Evolutionary conservation across 2,888 invertebrate genomes (phyloP).

Genomic region (Nasonovia ribisnigri): DNA sequence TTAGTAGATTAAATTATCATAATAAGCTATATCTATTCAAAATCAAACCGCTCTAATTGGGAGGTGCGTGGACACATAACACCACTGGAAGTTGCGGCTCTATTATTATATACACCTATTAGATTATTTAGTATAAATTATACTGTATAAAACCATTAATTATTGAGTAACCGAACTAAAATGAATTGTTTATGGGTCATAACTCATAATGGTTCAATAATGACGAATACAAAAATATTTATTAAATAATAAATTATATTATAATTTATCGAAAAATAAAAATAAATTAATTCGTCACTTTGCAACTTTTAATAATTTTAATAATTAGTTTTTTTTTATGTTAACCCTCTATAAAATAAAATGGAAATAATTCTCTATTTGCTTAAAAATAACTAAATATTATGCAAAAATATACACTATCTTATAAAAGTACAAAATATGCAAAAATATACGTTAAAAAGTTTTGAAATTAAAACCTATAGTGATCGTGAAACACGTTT

Average conservation of each 20-base stretch:
- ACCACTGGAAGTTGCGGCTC: background rate
- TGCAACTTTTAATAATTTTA: background rate
- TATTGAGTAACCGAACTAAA: background rate
- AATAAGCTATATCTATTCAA: background rate
- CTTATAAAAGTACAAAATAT: slow-evolving; percentile 20
- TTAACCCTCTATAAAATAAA: background rate
- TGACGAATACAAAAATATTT: background rate
- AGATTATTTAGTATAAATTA: background rate
- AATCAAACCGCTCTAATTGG: background rate
- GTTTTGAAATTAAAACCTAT: slow-evolving; percentile 20
- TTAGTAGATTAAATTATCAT: background rate
- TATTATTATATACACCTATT: background rate
- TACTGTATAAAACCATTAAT: background rate
- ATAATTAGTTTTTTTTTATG: background rate
- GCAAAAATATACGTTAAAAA: background rate
- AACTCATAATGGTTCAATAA: background rate
- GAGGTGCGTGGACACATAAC: background rate
- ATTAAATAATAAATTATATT: background rate
- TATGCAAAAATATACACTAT: slow-evolving; percentile 14
- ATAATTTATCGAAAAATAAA: background rate
- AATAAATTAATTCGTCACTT: background rate
- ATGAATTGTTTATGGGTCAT: background rate
- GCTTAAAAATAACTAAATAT: slow-evolving; percentile 28
- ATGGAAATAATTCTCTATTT: background rate
- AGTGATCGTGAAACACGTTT: slow-evolving; percentile 20